A percentile compares a stretch with the other conserved stretches of the same genome.
Evolutionary conservation across 1,140 invertebrate species (phyloP).

Genomic region (Araneus ventricosus): DNA sequence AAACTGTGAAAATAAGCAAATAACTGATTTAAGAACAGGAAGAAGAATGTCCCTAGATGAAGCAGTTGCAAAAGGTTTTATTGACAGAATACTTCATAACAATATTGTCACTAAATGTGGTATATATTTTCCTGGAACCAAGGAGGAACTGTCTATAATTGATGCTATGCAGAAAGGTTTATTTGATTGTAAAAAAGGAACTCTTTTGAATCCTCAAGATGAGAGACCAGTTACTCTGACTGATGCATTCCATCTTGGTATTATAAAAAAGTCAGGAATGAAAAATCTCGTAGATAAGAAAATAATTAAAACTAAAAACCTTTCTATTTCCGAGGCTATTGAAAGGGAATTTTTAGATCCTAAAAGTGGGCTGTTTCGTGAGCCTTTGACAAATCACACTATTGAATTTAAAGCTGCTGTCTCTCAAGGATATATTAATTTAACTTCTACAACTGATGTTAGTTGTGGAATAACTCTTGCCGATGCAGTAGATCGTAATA

Average conservation of each 20-base stretch:
- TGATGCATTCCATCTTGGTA: slow-evolving; percentile 86
- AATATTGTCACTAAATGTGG: slow-evolving; percentile 83
- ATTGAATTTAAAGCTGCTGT: slow-evolving; percentile 82
- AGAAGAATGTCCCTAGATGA: slow-evolving; percentile 89
- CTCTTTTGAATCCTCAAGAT: slow-evolving; percentile 81
- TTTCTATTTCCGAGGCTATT: slow-evolving; percentile 88
- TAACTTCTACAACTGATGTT: slow-evolving; percentile 80
- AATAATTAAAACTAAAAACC: slow-evolving; percentile 72
- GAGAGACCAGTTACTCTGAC: slow-evolving; percentile 88
- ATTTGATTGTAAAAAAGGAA: slow-evolving; percentile 90
- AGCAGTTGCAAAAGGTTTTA: slow-evolving; percentile 87
- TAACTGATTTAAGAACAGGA: slow-evolving; percentile 89
- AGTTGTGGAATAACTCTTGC: slow-evolving; percentile 84
- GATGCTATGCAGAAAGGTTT: slow-evolving; percentile 94
- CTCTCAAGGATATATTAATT: slow-evolving; percentile 79
- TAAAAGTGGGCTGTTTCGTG: slow-evolving; percentile 86
- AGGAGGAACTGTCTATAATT: slow-evolving; percentile 88
- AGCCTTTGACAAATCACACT: slow-evolving; percentile 82
- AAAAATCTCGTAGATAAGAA: slow-evolving; percentile 70
- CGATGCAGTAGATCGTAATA: slow-evolving; percentile 89
- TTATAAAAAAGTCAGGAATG: slow-evolving; percentile 79
- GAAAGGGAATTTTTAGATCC: slow-evolving; percentile 87
- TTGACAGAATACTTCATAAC: slow-evolving; percentile 83
- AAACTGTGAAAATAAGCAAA: slow-evolving; percentile 30
- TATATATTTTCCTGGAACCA: slow-evolving; percentile 92